Base-by-base conservation (phyloP, 1,140 invertebrate genomes). In the Tenebrio molitor region DNA sequence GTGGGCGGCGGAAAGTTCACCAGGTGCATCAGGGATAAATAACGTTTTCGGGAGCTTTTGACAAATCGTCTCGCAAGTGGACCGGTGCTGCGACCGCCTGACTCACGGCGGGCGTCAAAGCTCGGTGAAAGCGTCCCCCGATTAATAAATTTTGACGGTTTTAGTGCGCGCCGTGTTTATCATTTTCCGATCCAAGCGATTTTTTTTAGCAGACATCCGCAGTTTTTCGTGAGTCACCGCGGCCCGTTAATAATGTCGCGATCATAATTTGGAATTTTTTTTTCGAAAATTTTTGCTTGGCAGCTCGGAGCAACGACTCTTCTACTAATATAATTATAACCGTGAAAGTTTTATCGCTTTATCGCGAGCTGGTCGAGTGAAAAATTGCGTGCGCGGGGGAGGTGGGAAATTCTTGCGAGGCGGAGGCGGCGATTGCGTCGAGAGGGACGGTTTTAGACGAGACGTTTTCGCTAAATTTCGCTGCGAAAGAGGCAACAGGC, bases 261-360 rank as follows among this genome's bases (percentile, higher is more conserved):
- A 12, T 39, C 36, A 39, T 39, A 39, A 39, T 12, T 39, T 39
- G 36, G 2, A 29, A 29, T 29, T 39, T 39, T 39, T 39, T 33
- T 33, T 33, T 33, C 10, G 29, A 12, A 39, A 39, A 39, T 7
- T 39, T 39, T 39, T 39, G 12, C n/a, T 39, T 39, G 36, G 5
- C 36, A 39, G n/a, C 5, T 39, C 36, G n/a, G 36, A 39, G 36
- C 36, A 39, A 39, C n/a, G 36, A 39, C 36, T 39, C 12, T 39
- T 7, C 36, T 39, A 5, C n/a, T 8, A 39, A 39, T 39, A 39
- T 39, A 7, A 12, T 39, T 39, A 29, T 39, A 39, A 39, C 6
- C 36, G 36, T 39, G 36, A 39, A 39, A 39, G 36, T 39, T 39
- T 39, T 39, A 39, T 39, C 12, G 36, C 36, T 39, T 39, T 39